A percentile compares a stretch with the other conserved stretches of the same genome.
Conservation (phyloP, 2,797 vertebrate genomes). For the Onychomys arenicola region DNA sequence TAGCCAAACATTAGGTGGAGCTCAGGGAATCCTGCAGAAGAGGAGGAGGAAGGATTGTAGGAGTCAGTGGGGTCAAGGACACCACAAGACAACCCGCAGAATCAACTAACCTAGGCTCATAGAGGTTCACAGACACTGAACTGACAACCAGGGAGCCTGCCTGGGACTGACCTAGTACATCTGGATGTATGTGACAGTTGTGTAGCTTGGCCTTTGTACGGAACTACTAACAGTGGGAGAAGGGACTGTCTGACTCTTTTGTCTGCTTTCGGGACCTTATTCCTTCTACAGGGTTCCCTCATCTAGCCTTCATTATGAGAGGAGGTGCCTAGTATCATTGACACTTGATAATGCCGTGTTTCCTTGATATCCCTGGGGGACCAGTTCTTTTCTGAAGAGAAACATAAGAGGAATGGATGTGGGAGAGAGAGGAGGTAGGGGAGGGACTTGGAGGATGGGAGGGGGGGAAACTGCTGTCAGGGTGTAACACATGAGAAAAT, state of each 20-base stretch:
- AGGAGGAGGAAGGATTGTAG: neutral
- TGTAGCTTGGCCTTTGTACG: neutral
- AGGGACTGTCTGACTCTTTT: neutral
- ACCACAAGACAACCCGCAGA: neutral
- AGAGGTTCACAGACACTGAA: neutral
- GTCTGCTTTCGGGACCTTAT: neutral
- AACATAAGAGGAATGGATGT: neutral
- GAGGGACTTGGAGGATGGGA: neutral
- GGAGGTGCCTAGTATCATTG: neutral
- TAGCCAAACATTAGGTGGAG: neutral
- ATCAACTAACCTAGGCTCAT: neutral
- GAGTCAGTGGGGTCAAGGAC: neutral
- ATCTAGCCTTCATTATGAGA: neutral
- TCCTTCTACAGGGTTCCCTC: neutral
- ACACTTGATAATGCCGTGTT: neutral
- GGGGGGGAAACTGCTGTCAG: neutral
- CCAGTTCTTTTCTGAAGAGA: neutral
- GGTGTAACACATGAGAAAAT: neutral
- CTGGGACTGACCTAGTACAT: neutral
- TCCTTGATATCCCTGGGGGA: neutral
- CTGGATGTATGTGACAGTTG: neutral
- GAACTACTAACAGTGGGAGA: neutral
- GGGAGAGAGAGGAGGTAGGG: neutral
- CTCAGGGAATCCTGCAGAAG: neutral
- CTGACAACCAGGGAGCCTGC: neutral